Conservation (phyloP, 2,797 vertebrate species). For the Danio choprae region DNA sequence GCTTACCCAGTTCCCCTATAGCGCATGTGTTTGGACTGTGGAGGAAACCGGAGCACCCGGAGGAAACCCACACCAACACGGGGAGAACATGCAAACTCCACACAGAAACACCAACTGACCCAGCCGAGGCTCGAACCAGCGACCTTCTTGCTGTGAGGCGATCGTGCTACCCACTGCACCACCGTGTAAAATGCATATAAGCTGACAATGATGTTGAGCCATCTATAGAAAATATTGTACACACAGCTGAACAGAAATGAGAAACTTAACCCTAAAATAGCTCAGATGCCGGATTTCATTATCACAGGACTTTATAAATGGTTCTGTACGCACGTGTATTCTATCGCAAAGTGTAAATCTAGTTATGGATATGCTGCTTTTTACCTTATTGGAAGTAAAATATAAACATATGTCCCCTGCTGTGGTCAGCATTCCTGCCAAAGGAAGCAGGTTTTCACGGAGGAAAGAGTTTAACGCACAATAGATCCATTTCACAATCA, state of each 20-base stretch:
- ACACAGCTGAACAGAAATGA: neutral
- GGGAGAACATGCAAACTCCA: too few species aligned
- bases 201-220: too few species aligned
- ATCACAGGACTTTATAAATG: neutral
- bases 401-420: neutral
- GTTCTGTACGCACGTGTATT: neutral
- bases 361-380: slow-evolving; percentile 4
- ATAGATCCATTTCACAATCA: slow-evolving; percentile 63
- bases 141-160: too few species aligned
- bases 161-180: too few species aligned
- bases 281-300: neutral
- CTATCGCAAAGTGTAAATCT: neutral
- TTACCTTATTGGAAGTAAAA: slow-evolving; percentile 2
- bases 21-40: too few species aligned
- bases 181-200: too few species aligned
- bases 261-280: neutral
- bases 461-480: slow-evolving; percentile 49
- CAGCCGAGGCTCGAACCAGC: too few species aligned
- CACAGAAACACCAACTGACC: too few species aligned
- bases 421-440: slow-evolving; percentile 6
- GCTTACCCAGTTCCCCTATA: too few species aligned
- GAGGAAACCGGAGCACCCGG: too few species aligned
- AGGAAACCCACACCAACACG: too few species aligned
- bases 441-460: neutral
- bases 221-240: neutral